phyloP scores from a whole-genome alignment of 2,113 vertebrate genomes.

The Leucopsar rothschildi region DNA sequence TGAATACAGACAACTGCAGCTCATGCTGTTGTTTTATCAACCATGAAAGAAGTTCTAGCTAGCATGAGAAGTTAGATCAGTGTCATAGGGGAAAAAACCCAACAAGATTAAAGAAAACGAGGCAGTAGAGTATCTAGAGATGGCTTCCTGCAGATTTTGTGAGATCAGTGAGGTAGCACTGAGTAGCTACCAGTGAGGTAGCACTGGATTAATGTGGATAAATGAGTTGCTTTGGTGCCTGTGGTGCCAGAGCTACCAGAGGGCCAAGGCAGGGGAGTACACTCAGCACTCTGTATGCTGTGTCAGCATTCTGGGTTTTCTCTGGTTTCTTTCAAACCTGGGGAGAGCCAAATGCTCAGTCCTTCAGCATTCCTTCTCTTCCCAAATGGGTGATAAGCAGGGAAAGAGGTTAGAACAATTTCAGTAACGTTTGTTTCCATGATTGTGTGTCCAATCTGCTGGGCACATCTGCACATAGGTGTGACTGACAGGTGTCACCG shows the following conservation, averaged over 20 bases:
- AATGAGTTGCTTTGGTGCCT: background rate
- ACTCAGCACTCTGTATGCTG: background rate
- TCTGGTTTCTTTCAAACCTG: background rate
- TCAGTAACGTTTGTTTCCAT: fast-evolving
- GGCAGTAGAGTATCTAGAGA: background rate
- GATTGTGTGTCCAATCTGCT: background rate
- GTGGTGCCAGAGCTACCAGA: background rate
- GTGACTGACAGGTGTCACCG: background rate
- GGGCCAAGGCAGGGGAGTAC: background rate
- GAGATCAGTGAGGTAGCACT: background rate
- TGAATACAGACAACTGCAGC: background rate
- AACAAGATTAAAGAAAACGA: background rate
- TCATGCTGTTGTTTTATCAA: background rate
- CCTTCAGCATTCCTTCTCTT: background rate
- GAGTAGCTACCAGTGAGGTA: background rate
- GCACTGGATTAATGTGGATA: background rate
- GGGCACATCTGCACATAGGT: background rate
- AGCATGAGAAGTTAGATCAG: background rate
- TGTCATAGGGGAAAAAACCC: fast-evolving
- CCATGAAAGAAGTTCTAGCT: background rate
- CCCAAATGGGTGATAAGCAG: fast-evolving
- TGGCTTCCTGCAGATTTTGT: background rate
- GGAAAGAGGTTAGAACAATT: background rate
- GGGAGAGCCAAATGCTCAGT: background rate
- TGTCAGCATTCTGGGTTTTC: background rate